These are phyloP conservation scores for Apamea monoglypha DNA, from an alignment of 2,888 invertebrate species.

Conservation along the genomic window DNA sequence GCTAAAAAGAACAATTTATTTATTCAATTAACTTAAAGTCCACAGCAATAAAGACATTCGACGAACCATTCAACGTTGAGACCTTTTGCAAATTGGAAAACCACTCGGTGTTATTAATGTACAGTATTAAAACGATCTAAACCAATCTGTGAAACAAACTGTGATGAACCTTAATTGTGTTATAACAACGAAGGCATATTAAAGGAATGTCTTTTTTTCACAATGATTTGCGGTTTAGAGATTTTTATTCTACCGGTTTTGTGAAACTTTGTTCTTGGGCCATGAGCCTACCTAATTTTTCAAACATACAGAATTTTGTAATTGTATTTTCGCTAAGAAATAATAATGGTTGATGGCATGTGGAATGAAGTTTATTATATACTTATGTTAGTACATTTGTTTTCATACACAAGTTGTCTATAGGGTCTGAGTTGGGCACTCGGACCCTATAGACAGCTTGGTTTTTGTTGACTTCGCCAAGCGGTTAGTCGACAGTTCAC, in stretches of 20 bases:
- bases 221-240: background rate
- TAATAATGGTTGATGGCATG: background rate
- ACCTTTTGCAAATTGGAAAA: constrained; percentile 46
- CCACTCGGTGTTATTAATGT: constrained; percentile 36
- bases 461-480: too few species aligned
- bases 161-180: constrained; percentile 18
- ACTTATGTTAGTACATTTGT: background rate
- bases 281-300: too few species aligned
- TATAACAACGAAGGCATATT: background rate
- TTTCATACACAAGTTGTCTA: too few species aligned
- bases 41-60: constrained; percentile 23
- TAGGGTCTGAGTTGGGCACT: too few species aligned
- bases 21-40: constrained; percentile 30
- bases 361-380: background rate
- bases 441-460: too few species aligned
- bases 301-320: background rate
- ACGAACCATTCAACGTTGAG: constrained; percentile 45
- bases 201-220: background rate
- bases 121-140: constrained; percentile 21
- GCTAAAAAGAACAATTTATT: background rate
- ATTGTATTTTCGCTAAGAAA: background rate
- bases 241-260: background rate
- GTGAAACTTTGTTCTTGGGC: background rate
- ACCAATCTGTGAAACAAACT: constrained; percentile 28
- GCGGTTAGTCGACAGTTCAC: too few species aligned